A percentile compares a stretch with the other conserved stretches of the same genome.
phyloP scores from a whole-genome alignment of 1,140 invertebrate species.

The Drosophila ercepeae region DNA sequence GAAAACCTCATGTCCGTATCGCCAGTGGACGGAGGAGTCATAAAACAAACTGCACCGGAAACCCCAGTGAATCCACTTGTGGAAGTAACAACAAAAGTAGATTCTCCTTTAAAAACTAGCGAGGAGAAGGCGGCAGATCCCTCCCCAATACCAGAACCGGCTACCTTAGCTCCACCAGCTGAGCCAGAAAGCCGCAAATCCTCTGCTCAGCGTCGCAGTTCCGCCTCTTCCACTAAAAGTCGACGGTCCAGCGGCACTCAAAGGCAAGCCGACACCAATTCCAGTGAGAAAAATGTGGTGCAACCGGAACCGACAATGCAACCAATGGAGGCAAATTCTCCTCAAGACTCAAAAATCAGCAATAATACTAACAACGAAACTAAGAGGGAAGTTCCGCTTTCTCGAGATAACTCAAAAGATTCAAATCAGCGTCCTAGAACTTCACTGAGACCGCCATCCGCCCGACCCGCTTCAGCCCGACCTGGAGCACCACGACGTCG shows the following conservation, averaged over 20 bases:
- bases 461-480: slow-evolving; percentile 90
- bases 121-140: slow-evolving; percentile 14
- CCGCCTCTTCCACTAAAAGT: slow-evolving; percentile 49
- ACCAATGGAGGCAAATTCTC: slow-evolving; percentile 7
- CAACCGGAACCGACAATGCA: slow-evolving; percentile 6
- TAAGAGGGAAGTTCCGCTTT: slow-evolving; percentile 64
- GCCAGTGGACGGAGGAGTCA: slow-evolving; percentile 20
- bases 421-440: slow-evolving; percentile 83
- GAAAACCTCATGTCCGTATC: slow-evolving; percentile 39
- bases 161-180: slow-evolving; percentile 5
- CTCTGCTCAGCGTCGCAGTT: slow-evolving; percentile 22
- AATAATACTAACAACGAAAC: slow-evolving; percentile 31
- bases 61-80: neutral
- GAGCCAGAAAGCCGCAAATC: slow-evolving; percentile 62
- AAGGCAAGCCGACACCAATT: slow-evolving; percentile 14
- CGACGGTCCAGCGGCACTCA: slow-evolving; percentile 63
- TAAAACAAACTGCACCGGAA: slow-evolving; percentile 9
- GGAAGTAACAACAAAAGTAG: neutral
- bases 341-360: neutral
- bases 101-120: neutral
- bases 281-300: neutral
- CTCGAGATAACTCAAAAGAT: slow-evolving; percentile 72
- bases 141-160: slow-evolving; percentile 9
- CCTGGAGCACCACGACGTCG: slow-evolving; percentile 90
- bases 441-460: slow-evolving; percentile 87